Conservation (phyloP, 2,888 invertebrate genomes). For the Coelogynopora nodosa region DNA sequence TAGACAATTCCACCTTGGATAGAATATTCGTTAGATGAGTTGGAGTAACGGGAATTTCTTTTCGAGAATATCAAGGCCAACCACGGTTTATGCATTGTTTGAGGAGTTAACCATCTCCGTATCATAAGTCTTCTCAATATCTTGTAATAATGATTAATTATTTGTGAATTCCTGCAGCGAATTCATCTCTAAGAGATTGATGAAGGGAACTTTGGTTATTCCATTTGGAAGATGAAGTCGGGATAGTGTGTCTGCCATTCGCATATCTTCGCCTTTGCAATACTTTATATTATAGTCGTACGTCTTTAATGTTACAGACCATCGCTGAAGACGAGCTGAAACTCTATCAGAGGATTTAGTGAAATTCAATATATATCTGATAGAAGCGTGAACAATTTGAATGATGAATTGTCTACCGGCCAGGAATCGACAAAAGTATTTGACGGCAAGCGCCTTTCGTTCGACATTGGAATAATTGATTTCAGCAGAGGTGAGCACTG, state of each 20-base stretch:
- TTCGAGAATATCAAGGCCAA: slow-evolving; percentile 30
- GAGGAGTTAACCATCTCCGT: not conserved
- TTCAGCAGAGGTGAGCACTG: slow-evolving; percentile 52
- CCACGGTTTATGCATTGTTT: slow-evolving; percentile 23
- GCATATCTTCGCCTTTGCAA: slow-evolving; percentile 49
- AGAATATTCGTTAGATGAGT: too few species aligned
- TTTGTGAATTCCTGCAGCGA: not conserved
- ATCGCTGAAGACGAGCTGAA: slow-evolving; percentile 50
- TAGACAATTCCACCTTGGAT: slow-evolving; percentile 21
- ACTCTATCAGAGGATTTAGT: slow-evolving; percentile 49
- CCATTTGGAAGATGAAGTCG: slow-evolving; percentile 46
- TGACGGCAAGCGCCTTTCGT: slow-evolving; percentile 54
- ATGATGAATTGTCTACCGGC: slow-evolving; percentile 57
- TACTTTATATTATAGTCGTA: slow-evolving; percentile 54
- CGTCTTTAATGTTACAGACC: slow-evolving; percentile 51
- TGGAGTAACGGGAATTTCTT: too few species aligned
- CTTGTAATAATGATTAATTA: too few species aligned
- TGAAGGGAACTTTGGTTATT: not conserved
- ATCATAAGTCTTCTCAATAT: not conserved
- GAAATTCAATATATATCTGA: slow-evolving; percentile 55
- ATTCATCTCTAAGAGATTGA: slow-evolving; percentile 35
- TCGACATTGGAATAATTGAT: slow-evolving; percentile 54
- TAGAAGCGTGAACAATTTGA: slow-evolving; percentile 56
- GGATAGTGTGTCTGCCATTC: slow-evolving; percentile 54
- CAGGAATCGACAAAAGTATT: slow-evolving; percentile 57